A percentile compares a stretch with the other conserved stretches of the same genome.
Conservation (phyloP, 2,113 vertebrate genomes). For the Tupaia tana region DNA sequence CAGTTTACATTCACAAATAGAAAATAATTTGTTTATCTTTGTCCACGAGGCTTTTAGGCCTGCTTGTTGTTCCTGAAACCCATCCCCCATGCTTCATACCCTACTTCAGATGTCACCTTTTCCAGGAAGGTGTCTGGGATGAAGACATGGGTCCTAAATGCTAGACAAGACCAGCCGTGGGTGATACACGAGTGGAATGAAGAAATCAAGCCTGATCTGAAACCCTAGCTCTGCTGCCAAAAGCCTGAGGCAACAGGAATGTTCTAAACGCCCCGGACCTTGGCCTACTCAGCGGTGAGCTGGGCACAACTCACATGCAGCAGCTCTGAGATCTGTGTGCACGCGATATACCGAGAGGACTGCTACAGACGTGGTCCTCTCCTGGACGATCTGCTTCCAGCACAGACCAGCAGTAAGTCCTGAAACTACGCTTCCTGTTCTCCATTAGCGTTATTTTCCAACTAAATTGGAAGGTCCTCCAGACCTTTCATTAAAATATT, state of each 20-base stretch:
- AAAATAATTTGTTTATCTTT: neutral
- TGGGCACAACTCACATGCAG: neutral
- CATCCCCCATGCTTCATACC: neutral
- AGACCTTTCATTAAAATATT: neutral
- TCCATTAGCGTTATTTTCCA: neutral
- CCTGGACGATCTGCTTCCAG: neutral
- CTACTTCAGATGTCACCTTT: neutral
- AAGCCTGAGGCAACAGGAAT: neutral
- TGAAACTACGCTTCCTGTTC: neutral
- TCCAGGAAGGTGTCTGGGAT: neutral
- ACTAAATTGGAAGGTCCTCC: neutral
- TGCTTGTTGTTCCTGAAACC: neutral
- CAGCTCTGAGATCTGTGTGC: neutral
- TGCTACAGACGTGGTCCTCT: neutral
- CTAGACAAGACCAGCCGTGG: neutral
- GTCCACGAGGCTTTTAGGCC: neutral
- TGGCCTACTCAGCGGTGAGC: neutral
- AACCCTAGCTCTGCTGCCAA: neutral
- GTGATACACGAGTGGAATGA: neutral
- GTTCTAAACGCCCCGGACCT: neutral
- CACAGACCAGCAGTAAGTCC: neutral
- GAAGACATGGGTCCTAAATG: neutral
- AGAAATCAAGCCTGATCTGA: neutral
- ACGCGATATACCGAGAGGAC: neutral
- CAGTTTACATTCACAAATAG: neutral